Evolutionary conservation across 2,888 invertebrate genomes (phyloP), one percentile per base, ranked within the genome.

Genomic region (Eilema sororculum): DNA sequence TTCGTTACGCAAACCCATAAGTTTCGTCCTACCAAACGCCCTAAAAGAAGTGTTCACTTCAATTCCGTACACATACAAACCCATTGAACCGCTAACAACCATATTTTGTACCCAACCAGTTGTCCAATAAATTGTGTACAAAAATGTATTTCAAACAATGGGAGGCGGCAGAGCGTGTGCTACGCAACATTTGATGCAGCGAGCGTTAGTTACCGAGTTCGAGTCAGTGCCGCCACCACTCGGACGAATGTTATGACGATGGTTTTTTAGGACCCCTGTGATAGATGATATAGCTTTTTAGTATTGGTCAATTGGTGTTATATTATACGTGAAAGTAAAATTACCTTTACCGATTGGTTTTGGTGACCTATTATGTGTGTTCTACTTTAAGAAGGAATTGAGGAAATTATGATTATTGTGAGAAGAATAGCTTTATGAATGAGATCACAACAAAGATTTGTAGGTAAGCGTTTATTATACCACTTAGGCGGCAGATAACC

Each of bases 71-170:
- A 12, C 25, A 52, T 12, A 16, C n/a, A 57, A 58, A 67, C 24
- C 46, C 46, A 66, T 41, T 66, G 57, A 71, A 63, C 71, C 67
- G n/a, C 0, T 9, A 52, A 25, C 37, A n/a, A 20, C 37, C 22
- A 66, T 30, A 67, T 58, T 59, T 61, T 56, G 56, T 59, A 52
- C 16, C 65, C n/a, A 67, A 66, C 68, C 67, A 72, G 68, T 69
- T 56, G 72, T 56, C 52, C 74, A 73, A 80, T 80, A 80, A 80
- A 80, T 80, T 71, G 68, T 25, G 68, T 61, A 70, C 76, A 76
- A 79, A 79, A 81, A 80, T 73, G 75, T 77, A 77, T 77, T 79
- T 67, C 69, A 77, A 78, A 81, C 78, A 78, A 82, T 76, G 74
- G 63, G 73, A 70, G 68, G 73, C 72, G 73, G 72, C 75, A 76